Base-by-base conservation (phyloP, 2,797 vertebrate species). In the Perdix hodgsoniae region DNA sequence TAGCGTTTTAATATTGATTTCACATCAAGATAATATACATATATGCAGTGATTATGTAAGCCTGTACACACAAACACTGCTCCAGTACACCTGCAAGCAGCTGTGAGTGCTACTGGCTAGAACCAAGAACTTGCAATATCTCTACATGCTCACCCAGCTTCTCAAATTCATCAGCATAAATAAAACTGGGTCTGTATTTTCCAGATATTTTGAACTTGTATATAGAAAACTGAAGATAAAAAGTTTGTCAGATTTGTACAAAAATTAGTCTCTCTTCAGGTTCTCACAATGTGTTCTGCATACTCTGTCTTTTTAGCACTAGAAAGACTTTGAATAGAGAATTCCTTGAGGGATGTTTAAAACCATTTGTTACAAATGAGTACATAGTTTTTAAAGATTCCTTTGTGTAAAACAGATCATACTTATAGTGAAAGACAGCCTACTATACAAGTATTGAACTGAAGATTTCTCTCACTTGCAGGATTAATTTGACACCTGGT, bases 401-500 rank as follows among this genome's bases (percentile, higher is more conserved):
- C 61, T 94, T 74, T 29, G 29, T 8, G 45, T 81, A 81, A 95
- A 88, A 44, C 37, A 85, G 69, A 92, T 72, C 64, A 70, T 45
- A 80, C 80, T 91, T 88, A 80, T 39, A 60, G 44, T 54, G 59
- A 56, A 85, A 92, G 73, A 61, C 70, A 83, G 73, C 6, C 45
- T 93, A 75, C 40, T 69, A 78, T 40, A 27, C 63, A 39, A 77
- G 79, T 83, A 72, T 54, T 87, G 90, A 87, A 86, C 37, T 47
- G 72, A 93, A 87, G 76, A 49, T 59, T 91, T 87, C 8, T 2
- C 26, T 81, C 59, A 75, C n/a, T 86, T 95, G 64, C 37, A 81
- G 72, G 27, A 74, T 70, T 77, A 80, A 93, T 94, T 78, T 92
- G 26, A 63, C 82, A 86, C 79, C 47, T 65, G 76, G 49, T 83